Conservation (phyloP, 2,888 invertebrate species). For the Dolichopus griseipennis region DNA sequence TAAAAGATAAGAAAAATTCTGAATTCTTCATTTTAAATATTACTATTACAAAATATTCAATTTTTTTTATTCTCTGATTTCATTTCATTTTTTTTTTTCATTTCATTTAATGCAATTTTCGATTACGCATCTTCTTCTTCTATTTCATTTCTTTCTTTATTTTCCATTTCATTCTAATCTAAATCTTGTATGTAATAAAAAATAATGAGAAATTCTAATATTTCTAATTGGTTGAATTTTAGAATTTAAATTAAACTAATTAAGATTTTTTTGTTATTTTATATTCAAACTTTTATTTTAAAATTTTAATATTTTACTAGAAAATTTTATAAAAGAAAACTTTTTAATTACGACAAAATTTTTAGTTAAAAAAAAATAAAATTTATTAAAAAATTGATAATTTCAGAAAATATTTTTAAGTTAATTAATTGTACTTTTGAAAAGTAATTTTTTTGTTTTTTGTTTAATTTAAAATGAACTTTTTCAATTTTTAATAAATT, state of each 20-base stretch:
- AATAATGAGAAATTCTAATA: conserved; percentile 1
- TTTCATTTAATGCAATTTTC: not conserved
- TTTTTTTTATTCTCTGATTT: not conserved
- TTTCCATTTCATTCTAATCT: not conserved
- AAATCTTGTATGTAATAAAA: not conserved
- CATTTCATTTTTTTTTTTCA: not conserved
- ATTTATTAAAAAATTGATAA: too few species aligned
- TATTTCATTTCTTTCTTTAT: not conserved
- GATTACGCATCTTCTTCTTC: not conserved
- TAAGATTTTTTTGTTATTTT: not conserved
- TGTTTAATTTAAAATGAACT: too few species aligned
- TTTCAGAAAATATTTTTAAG: too few species aligned
- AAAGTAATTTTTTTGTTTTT: too few species aligned
- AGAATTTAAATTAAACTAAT: not conserved
- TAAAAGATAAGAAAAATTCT: not conserved
- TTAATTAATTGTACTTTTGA: too few species aligned
- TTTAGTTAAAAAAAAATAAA: too few species aligned
- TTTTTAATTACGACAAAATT: too few species aligned
- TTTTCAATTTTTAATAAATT: too few species aligned
- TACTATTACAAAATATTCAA: too few species aligned
- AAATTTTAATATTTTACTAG: too few species aligned
- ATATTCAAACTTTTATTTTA: not conserved
- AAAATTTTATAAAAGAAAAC: too few species aligned
- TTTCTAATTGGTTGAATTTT: not conserved
- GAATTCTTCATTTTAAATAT: too few species aligned